These are phyloP conservation scores for Netelia melanura DNA, from an alignment of 2,888 invertebrate species.

Conservation along the genomic window DNA sequence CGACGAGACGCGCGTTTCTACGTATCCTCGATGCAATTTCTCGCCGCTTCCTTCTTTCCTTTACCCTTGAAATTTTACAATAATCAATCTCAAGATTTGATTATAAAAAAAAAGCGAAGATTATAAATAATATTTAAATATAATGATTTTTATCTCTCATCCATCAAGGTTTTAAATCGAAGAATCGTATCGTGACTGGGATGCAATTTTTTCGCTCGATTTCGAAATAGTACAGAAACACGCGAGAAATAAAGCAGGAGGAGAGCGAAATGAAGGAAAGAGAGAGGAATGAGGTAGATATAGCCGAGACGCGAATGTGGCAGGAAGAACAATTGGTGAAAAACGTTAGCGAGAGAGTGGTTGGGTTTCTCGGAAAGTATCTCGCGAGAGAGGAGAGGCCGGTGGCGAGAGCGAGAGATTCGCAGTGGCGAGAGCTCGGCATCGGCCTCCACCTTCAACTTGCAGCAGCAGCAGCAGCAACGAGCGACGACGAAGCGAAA, in stretches of 20 bases:
- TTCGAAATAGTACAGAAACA: slow-evolving; percentile 23
- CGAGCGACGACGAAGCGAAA: slow-evolving; percentile 35
- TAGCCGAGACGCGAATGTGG: slow-evolving; percentile 60
- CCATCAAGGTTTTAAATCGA: neutral
- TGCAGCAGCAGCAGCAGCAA: slow-evolving; percentile 41
- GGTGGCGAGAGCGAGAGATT: slow-evolving; percentile 42
- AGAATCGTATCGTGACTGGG: slow-evolving; percentile 11
- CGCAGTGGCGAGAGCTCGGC: slow-evolving; percentile 44
- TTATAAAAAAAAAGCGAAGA: too few relatives aligned
- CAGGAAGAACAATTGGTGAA: slow-evolving; percentile 66
- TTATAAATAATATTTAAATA: too few relatives aligned
- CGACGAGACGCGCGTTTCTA: slow-evolving; percentile 1
- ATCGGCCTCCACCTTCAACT: slow-evolving; percentile 56
- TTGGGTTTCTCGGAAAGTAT: slow-evolving; percentile 69
- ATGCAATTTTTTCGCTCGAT: neutral
- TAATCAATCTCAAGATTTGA: too few relatives aligned
- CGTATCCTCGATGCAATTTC: too few relatives aligned
- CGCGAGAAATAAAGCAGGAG: slow-evolving; percentile 21
- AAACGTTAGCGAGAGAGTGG: slow-evolving; percentile 60
- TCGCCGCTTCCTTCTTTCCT: too few relatives aligned
- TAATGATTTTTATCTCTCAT: too few relatives aligned
- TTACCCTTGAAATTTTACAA: too few relatives aligned
- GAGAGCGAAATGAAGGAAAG: neutral
- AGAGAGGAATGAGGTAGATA: slow-evolving; percentile 44
- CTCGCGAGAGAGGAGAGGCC: slow-evolving; percentile 50